Evolutionary conservation across 2,888 invertebrate species (phyloP), one percentile per base, ranked within the genome.

Genomic region (Dioctria linearis): DNA sequence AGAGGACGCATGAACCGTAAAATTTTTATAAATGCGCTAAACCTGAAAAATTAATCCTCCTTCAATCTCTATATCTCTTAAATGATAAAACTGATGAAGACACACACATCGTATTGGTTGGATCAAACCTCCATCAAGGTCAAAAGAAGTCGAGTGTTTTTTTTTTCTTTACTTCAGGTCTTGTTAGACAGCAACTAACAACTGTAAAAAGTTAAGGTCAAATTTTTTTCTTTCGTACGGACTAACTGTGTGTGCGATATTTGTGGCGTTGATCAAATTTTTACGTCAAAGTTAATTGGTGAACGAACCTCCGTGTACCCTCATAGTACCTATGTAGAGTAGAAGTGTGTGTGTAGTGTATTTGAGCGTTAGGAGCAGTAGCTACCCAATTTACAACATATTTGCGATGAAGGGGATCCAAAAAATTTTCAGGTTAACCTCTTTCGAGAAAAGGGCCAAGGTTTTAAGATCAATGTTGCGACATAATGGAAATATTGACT

Each of bases 131-230:
- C 54, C 71, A 5, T 25, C 54, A 71, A 71, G 71, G 71, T 43
- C 71, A 43, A 13, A 49, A 25, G 25, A 25, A 69, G 54, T 13
- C 25, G 51, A 71, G 54, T 40, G 54, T 54, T 0, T 25, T 25
- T 25, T 25, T 71, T 51, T n/a, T n/a, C n/a, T n/a, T 71, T 71
- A 51, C 71, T 71, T 71, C 71, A 71, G 54, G 71, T 71, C 51
- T 71, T 51, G 71, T 71, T 71, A 71, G 42, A 71, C 71, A 25
- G 25, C 25, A 25, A 25, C 25, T 25, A 25, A 25, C 25, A 54
- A 71, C 71, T 57, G 54, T 54, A 51, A 71, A 71, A 71, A 71
- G 71, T 71, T 71, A 71, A 71, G 71, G 71, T 39, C 71, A 71
- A 51, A 11, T 71, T 71, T 71, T n/a, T 71, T 71, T 49, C 25